Evolutionary conservation across 2,888 invertebrate genomes (phyloP).

Genomic region (Ametastegia equiseti): DNA sequence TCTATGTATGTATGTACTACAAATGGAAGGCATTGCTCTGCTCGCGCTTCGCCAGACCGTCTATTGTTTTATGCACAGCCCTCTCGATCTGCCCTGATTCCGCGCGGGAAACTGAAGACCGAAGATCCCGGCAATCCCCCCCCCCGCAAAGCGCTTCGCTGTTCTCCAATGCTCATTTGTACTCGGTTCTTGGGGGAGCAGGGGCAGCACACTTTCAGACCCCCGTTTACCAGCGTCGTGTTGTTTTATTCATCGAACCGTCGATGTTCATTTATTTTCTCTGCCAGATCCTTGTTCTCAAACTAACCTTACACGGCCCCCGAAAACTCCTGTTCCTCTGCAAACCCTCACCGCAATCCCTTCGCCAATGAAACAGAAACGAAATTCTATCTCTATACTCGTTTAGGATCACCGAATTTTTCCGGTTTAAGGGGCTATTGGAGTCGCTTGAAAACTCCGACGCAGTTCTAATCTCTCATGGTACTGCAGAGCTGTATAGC

Average conservation of each 20-base stretch:
- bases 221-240: conserved; percentile 38
- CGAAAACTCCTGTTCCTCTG: neutral
- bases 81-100: conserved; percentile 46
- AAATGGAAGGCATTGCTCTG: conserved; percentile 11
- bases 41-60: conserved; percentile 41
- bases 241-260: conserved; percentile 45
- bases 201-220: conserved; percentile 27
- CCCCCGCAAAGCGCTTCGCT: neutral
- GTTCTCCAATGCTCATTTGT: conserved; percentile 43
- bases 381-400: neutral
- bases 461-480: too few relatives aligned
- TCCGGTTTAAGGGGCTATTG: too few relatives aligned
- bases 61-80: conserved; percentile 46
- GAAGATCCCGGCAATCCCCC: neutral
- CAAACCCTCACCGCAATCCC: neutral
- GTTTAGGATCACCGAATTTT: too few relatives aligned
- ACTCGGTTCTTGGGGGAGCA: conserved; percentile 45
- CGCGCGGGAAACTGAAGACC: conserved; percentile 30
- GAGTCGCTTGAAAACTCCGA: too few relatives aligned
- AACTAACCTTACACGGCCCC: neutral
- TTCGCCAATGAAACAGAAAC: neutral
- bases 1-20: neutral
- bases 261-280: conserved; percentile 47
- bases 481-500: too few relatives aligned
- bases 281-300: neutral